Evolutionary conservation across 2,797 vertebrate genomes (phyloP).

Genomic region (Scarus forsteni): DNA sequence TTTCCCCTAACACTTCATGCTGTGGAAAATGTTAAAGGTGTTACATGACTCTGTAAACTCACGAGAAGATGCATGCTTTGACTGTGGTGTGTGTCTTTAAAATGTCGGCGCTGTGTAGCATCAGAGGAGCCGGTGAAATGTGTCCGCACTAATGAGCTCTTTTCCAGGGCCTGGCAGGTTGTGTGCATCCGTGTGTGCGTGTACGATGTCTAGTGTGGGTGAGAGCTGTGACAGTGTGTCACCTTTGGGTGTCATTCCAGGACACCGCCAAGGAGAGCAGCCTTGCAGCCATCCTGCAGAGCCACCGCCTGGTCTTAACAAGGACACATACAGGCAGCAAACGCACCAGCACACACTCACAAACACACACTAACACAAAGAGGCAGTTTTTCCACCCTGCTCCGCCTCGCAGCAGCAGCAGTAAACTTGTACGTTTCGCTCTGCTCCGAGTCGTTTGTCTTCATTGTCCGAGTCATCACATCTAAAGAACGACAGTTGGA

Average conservation of each 20-base stretch:
- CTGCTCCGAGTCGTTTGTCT: constrained; percentile 62
- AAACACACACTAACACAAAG: constrained; percentile 24
- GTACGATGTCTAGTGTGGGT: constrained; percentile 41
- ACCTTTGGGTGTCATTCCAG: constrained; percentile 81
- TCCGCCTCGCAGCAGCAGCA: constrained; percentile 33
- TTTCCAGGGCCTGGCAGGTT: constrained; percentile 49
- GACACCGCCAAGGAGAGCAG: constrained; percentile 66
- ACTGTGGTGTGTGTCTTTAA: not conserved
- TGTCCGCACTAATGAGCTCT: constrained; percentile 67
- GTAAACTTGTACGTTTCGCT: constrained; percentile 45
- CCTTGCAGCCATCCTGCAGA: constrained; percentile 71
- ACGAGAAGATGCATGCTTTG: not conserved
- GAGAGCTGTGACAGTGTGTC: constrained; percentile 69
- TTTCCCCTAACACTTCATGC: not conserved
- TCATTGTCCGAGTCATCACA: constrained; percentile 71
- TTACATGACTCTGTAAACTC: not conserved
- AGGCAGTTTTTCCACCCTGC: constrained; percentile 22
- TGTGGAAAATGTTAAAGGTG: not conserved
- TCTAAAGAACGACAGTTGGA: constrained; percentile 50
- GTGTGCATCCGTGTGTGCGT: constrained; percentile 23
- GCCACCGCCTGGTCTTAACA: constrained; percentile 74
- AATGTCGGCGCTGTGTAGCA: constrained; percentile 8
- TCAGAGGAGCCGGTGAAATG: constrained; percentile 37
- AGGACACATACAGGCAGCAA: constrained; percentile 57
- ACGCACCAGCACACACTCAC: constrained; percentile 28